Percentiles rank a stretch among this genome's conserved stretches.
These are phyloP conservation scores for Drosophila miranda DNA, from an alignment of 1,140 invertebrate species.

Conservation along the genomic window DNA sequence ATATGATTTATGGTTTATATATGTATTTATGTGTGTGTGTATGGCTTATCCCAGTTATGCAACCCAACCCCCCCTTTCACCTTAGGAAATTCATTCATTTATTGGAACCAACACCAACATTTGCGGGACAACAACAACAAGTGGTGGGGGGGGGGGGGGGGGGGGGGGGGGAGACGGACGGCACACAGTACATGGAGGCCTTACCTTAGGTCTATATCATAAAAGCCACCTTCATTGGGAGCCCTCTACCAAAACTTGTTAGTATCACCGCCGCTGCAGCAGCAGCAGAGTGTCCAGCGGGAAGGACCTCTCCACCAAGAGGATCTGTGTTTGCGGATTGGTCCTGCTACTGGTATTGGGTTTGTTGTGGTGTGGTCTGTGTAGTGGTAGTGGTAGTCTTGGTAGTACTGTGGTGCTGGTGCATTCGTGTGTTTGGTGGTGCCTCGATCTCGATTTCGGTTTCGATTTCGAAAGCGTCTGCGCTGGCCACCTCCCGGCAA, in stretches of 20 bases:
- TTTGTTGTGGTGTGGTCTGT: not conserved
- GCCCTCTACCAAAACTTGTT: conserved; percentile 66
- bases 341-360: conserved; percentile 4
- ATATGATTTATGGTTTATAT: no score
- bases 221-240: conserved; percentile 34
- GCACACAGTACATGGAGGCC: conserved; percentile 18
- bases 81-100: conserved; percentile 24
- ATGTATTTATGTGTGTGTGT: no score
- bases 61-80: conserved; percentile 4
- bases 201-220: conserved; percentile 56
- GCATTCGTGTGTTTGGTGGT: conserved; percentile 15
- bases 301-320: conserved; percentile 29
- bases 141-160: not conserved
- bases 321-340: conserved; percentile 18
- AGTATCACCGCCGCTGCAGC: conserved; percentile 45
- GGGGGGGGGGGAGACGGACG: conserved; percentile 11
- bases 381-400: conserved; percentile 35
- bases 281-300: conserved; percentile 66
- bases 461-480: conserved; percentile 13
- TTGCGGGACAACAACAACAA: conserved; percentile 5
- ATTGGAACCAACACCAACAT: conserved; percentile 41
- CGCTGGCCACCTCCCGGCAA: conserved; percentile 49
- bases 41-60: not conserved
- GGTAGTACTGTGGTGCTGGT: conserved; percentile 54
- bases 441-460: conserved; percentile 6